Evolutionary conservation across 2,888 invertebrate species (phyloP).

Genomic region (Chydorus sphaericus): DNA sequence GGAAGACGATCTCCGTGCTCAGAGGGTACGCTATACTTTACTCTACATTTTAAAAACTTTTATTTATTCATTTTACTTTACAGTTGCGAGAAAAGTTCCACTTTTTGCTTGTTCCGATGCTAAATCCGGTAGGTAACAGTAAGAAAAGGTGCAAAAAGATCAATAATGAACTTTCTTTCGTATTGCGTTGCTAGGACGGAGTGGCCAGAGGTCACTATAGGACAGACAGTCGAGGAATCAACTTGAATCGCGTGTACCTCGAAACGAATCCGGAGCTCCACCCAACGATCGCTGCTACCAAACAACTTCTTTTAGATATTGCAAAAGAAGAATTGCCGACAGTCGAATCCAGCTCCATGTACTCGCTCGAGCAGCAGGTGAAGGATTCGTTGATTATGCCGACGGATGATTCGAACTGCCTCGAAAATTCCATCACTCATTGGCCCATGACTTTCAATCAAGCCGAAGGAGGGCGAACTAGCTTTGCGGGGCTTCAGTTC

Average conservation of each 20-base stretch:
- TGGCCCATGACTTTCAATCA: background rate
- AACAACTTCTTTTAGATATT: constrained; percentile 40
- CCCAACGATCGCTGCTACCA: constrained; percentile 73
- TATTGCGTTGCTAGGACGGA: too few species aligned
- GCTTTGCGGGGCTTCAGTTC: constrained; percentile 7
- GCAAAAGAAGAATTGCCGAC: background rate
- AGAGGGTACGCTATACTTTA: too few species aligned
- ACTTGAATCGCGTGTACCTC: constrained; percentile 72
- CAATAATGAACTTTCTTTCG: too few species aligned
- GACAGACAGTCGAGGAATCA: constrained; percentile 73
- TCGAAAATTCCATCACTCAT: background rate
- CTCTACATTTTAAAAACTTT: too few species aligned
- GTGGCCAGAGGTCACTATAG: constrained; percentile 72
- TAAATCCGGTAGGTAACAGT: too few species aligned
- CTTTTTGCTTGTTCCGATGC: constrained; percentile 77
- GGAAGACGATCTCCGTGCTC: constrained; percentile 57
- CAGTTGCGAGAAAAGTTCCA: constrained; percentile 59
- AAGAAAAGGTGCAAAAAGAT: too few species aligned
- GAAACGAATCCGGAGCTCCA: constrained; percentile 57
- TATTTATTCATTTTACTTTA: too few species aligned
- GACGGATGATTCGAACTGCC: constrained; percentile 1
- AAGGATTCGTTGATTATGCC: constrained; percentile 1
- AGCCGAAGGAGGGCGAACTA: background rate
- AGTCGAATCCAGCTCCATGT: constrained; percentile 24
- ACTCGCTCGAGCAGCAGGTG: constrained; percentile 3